phyloP scores from a whole-genome alignment of 2,113 vertebrate genomes.

The Caranx ignobilis region DNA sequence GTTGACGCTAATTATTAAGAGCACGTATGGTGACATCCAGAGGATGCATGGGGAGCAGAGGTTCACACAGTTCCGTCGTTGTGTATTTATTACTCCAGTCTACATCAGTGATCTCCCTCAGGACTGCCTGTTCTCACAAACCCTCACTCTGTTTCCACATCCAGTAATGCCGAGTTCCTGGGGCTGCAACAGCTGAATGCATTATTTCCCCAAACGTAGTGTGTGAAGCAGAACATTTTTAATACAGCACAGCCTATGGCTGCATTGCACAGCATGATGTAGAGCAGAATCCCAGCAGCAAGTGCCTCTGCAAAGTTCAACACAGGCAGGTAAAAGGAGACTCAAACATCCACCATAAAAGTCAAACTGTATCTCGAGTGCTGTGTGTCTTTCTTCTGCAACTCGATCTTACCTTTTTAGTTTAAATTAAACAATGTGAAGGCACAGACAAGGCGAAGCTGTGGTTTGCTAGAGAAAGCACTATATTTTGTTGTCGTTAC shows the following conservation, averaged over 20 bases:
- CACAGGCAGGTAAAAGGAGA: background rate
- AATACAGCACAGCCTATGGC: slow-evolving; percentile 1
- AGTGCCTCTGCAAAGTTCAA: slow-evolving; percentile 11
- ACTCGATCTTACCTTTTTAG: background rate
- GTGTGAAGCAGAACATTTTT: slow-evolving; percentile 19
- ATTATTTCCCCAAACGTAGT: slow-evolving; percentile 22
- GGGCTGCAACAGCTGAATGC: slow-evolving; percentile 33
- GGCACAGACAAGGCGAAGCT: background rate
- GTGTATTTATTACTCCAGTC: slow-evolving; percentile 39
- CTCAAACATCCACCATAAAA: background rate
- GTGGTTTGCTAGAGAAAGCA: background rate
- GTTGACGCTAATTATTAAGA: slow-evolving; percentile 28
- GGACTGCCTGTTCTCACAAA: slow-evolving; percentile 45
- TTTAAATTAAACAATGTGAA: background rate
- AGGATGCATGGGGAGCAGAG: slow-evolving; percentile 10
- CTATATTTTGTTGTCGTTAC: background rate
- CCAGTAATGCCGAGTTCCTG: slow-evolving; percentile 7
- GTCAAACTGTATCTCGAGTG: background rate
- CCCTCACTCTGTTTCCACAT: slow-evolving; percentile 36
- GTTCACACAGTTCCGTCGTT: slow-evolving; percentile 17
- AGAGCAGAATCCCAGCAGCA: background rate
- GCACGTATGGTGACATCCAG: background rate
- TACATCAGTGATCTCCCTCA: slow-evolving; percentile 29
- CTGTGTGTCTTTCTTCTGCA: background rate
- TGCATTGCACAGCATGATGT: slow-evolving; percentile 4